phyloP scores from a whole-genome alignment of 2,113 vertebrate genomes.

The Prunella fulvescens region DNA sequence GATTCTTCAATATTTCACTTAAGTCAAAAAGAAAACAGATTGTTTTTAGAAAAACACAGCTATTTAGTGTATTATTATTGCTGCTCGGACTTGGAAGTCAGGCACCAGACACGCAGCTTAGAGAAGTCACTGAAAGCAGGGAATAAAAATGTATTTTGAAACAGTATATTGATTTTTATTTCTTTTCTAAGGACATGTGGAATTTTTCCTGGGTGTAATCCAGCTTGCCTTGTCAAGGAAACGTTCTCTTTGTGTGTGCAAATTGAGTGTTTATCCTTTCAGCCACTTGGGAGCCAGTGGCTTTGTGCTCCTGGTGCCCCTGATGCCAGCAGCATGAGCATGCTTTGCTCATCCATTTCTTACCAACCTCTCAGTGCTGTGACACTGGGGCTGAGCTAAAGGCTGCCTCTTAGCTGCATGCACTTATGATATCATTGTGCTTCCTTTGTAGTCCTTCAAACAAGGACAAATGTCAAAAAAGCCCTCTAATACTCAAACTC shows the following conservation, averaged over 20 bases:
- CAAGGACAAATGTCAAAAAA: not conserved
- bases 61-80: not conserved
- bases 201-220: constrained; percentile 1
- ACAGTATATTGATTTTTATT: not conserved
- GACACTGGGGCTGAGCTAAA: not conserved
- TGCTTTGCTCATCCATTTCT: not conserved
- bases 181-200: not conserved
- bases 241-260: not conserved
- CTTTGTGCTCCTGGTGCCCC: not conserved
- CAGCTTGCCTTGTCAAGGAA: not conserved
- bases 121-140: constrained; percentile 2
- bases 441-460: not conserved
- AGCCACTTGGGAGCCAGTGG: not conserved
- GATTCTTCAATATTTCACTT: not conserved
- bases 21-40: constrained; percentile 8
- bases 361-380: not conserved
- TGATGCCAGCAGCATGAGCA: fast-evolving
- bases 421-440: not conserved
- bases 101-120: not conserved
- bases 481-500: not conserved
- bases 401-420: not conserved
- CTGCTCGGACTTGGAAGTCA: not conserved
- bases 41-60: not conserved
- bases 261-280: not conserved
- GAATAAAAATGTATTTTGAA: constrained; percentile 22